Conservation (phyloP, 2,888 invertebrate genomes). For the Metacarcinus magister region DNA sequence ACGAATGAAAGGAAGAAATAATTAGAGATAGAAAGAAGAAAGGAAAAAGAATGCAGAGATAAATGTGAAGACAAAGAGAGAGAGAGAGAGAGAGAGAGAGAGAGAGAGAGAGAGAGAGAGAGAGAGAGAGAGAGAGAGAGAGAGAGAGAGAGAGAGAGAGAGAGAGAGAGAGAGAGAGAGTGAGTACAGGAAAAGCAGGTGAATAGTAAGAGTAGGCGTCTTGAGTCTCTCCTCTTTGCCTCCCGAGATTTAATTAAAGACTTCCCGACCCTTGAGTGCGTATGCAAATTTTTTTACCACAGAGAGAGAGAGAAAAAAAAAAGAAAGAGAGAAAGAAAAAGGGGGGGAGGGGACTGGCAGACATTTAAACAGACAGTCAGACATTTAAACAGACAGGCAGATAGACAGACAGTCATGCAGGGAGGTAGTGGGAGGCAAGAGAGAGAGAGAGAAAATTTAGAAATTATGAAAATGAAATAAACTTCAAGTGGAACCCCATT, state of each 20-base stretch:
- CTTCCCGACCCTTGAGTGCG: not conserved
- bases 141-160: slow-evolving; percentile 10
- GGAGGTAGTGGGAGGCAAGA: not conserved
- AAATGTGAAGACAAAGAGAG: not conserved
- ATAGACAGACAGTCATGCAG: not conserved
- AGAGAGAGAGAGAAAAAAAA: not conserved
- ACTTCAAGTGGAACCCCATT: not conserved
- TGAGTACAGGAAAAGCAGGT: not conserved
- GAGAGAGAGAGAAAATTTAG: not conserved
- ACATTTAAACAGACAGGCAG: not conserved
- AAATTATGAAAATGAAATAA: not conserved
- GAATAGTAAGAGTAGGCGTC: not conserved
- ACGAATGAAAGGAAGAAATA: not conserved
- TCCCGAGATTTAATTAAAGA: not conserved
- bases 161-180: not conserved
- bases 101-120: slow-evolving; percentile 26
- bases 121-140: not conserved
- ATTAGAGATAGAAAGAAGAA: not conserved
- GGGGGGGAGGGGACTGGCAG: not conserved
- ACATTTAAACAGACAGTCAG: not conserved
- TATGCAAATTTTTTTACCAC: not conserved
- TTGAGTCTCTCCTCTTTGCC: not conserved
- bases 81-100: slow-evolving; percentile 6
- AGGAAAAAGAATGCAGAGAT: not conserved
- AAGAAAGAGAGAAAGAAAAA: not conserved